Evolutionary conservation across 2,797 vertebrate genomes (phyloP).

Genomic region (Cirrhinus molitorella): DNA sequence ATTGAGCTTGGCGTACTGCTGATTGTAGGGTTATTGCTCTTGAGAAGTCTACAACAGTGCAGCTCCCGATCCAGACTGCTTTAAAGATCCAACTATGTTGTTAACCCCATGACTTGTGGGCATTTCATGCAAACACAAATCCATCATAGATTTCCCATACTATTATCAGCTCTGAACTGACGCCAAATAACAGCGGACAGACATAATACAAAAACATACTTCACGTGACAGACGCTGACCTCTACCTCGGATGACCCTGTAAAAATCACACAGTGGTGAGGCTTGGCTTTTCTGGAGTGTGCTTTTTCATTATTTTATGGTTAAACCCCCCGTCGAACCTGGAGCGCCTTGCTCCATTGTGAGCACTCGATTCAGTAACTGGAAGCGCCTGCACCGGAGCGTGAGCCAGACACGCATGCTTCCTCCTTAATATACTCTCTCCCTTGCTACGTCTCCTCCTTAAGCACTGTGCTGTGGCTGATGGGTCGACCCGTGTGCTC

Average conservation of each 20-base stretch:
- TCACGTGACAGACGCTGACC: constrained; percentile 48
- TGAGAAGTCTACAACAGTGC: constrained; percentile 29
- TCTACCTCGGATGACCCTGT: constrained; percentile 45
- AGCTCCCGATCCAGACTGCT: constrained; percentile 32
- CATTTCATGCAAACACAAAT: constrained; percentile 55
- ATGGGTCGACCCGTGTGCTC: background rate
- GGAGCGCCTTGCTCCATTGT: background rate
- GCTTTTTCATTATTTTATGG: constrained; percentile 42
- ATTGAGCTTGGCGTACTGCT: constrained; percentile 42
- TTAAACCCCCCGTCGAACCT: constrained; percentile 10
- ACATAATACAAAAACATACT: constrained; percentile 50
- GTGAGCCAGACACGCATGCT: background rate
- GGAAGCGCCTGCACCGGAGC: constrained; percentile 8
- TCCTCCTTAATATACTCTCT: constrained; percentile 2
- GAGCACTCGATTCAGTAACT: constrained; percentile 32
- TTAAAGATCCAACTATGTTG: constrained; percentile 21
- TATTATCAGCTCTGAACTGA: constrained; percentile 28
- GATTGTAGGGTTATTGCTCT: constrained; percentile 60
- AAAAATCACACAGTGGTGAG: constrained; percentile 56
- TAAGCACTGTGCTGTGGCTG: background rate
- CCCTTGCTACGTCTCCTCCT: constrained; percentile 5
- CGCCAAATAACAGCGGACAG: constrained; percentile 44
- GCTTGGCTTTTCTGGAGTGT: constrained; percentile 71
- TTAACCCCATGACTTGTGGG: constrained; percentile 30
- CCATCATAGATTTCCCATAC: constrained; percentile 13